Evolutionary conservation across 1,140 invertebrate genomes (phyloP), one percentile per base, ranked within the genome.

Genomic region (Calephelis virginiensis): DNA sequence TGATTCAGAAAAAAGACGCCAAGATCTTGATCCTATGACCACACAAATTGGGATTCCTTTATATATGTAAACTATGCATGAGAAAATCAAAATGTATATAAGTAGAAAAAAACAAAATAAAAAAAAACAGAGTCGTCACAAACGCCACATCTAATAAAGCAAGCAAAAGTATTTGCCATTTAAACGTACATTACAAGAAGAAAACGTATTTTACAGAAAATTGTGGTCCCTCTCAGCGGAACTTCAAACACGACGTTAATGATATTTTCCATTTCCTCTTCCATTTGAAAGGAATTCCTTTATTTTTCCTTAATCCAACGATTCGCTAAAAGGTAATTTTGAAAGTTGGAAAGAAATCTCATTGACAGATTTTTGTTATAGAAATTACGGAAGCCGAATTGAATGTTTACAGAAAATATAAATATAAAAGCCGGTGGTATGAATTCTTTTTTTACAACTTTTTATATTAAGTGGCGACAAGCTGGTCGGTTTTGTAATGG

Each of bases 211-310:
- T 43, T 43, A 43, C 53, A 59, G 28, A 59, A 59, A 59, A 59
- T 38, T 11, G 53, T 59, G 28, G 53, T 28, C 53, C 53, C 53
- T 59, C 37, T 59, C 53, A 59, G 11, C 7, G 53, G 53, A 38
- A 38, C 53, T 59, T 59, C 53, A 59, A 59, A 59, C 53, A 59
- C 53, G 53, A 59, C 53, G 53, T 59, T 59, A 59, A 59, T 59
- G 53, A 59, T 59, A 59, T 59, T 59, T 59, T 59, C 53, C 53
- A 59, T 59, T 59, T 59, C 53, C 53, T 59, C 12, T 37, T 28
- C 53, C 53, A 59, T 59, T 59, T 59, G 53, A 59, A 59, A 59
- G 53, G 53, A 59, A 59, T 59, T 59, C 50, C 50, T 53, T 59
- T 59, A 59, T 59, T 59, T 59, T 59, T 59, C 53, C 53, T 37